A percentile compares a stretch with the other conserved stretches of the same genome.
These are phyloP conservation scores for Paralvinella palmiformis DNA, from an alignment of 1,140 invertebrate genomes.

Conservation along the genomic window DNA sequence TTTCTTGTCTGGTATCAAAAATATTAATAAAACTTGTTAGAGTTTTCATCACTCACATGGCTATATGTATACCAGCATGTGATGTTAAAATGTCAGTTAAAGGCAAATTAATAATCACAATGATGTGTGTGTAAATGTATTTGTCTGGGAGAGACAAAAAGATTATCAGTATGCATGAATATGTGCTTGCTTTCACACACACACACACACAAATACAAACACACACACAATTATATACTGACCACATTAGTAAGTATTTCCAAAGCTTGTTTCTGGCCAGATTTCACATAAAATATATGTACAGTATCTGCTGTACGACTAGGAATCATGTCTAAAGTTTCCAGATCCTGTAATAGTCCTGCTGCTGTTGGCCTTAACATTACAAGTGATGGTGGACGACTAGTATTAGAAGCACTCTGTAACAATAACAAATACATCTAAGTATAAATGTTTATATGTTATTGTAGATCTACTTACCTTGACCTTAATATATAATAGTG, in stretches of 20 bases:
- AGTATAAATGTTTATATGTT: not conserved
- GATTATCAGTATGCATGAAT: not conserved
- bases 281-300: conserved; percentile 89
- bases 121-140: no score
- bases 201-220: no score
- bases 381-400: conserved; percentile 60
- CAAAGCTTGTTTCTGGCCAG: conserved; percentile 66
- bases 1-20: conserved; percentile 44
- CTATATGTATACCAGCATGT: no score
- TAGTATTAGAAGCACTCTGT: conserved; percentile 45
- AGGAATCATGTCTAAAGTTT: conserved; percentile 73
- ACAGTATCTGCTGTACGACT: conserved; percentile 83
- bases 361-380: conserved; percentile 68
- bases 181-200: no score
- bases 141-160: not conserved
- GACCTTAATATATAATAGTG: no score
- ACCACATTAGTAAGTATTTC: conserved; percentile 82
- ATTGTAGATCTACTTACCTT: not conserved
- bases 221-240: no score
- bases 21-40: no score
- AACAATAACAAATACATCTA: conserved; percentile 10
- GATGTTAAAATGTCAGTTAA: no score
- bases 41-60: no score
- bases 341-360: conserved; percentile 66
- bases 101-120: no score